A percentile compares a stretch with the other conserved stretches of the same genome.
These are phyloP conservation scores for Lineus longissimus DNA, from an alignment of 1,140 invertebrate species.

Conservation along the genomic window DNA sequence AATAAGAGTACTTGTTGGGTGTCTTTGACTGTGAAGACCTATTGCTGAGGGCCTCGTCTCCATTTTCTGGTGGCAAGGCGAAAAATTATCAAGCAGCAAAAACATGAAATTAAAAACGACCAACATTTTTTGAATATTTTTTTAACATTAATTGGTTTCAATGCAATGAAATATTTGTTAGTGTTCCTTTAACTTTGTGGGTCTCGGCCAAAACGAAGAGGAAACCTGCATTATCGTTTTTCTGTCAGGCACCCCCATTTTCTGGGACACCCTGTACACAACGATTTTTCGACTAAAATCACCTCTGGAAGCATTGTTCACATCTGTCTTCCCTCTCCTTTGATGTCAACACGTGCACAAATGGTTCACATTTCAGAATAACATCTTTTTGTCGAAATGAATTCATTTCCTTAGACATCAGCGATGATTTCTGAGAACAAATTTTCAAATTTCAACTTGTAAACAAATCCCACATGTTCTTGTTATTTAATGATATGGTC, in stretches of 20 bases:
- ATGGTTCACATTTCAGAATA: conserved; percentile 9
- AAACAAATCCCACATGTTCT: too few relatives aligned
- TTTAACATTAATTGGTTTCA: not conserved
- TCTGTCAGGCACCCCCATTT: not conserved
- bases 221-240: not conserved
- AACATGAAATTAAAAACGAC: too few relatives aligned
- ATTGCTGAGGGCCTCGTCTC: too few relatives aligned
- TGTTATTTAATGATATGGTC: too few relatives aligned
- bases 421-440: too few relatives aligned
- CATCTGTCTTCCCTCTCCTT: conserved; percentile 1
- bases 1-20: too few relatives aligned
- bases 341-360: conserved; percentile 3
- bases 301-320: conserved; percentile 8
- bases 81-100: too few relatives aligned
- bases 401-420: too few relatives aligned
- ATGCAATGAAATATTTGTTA: not conserved
- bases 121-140: not conserved
- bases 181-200: not conserved
- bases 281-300: not conserved
- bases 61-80: too few relatives aligned
- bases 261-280: not conserved
- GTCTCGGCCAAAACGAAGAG: not conserved
- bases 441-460: too few relatives aligned
- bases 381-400: not conserved
- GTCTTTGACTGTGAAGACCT: too few relatives aligned